A percentile compares a stretch with the other conserved stretches of the same genome.
phyloP scores from a whole-genome alignment of 23 tunicate species.

The Ciona savignyi region DNA sequence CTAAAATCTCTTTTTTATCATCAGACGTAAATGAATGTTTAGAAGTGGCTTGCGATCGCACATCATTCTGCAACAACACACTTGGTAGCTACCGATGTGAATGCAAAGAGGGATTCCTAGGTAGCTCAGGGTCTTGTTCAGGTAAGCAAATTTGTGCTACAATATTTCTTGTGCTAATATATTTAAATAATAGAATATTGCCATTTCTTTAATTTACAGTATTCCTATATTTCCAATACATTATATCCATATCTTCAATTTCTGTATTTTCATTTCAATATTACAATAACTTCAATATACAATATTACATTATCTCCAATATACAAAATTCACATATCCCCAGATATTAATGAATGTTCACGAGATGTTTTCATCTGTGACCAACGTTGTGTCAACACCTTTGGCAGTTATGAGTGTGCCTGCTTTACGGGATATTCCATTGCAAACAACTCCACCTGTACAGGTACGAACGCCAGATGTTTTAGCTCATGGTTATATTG shows the following conservation, averaged over 20 bases:
- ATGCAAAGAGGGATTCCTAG: constrained; percentile 34
- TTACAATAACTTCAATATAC: neutral
- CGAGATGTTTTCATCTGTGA: neutral
- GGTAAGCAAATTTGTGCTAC: no score
- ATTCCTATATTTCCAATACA: no score
- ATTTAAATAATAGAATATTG: no score
- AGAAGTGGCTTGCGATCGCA: constrained; percentile 13
- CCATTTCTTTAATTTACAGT: no score
- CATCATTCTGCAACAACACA: constrained; percentile 12
- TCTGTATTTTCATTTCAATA: no score
- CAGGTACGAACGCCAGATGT: no score
- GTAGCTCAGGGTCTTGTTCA: neutral
- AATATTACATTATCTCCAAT: no score
- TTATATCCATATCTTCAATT: no score
- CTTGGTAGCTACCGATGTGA: constrained; percentile 32
- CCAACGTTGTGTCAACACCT: neutral
- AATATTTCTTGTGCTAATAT: no score
- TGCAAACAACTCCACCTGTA: neutral
- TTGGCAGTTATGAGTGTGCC: neutral
- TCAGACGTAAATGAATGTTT: constrained; percentile 33
- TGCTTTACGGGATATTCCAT: neutral
- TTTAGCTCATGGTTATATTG: no score
- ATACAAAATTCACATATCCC: neutral
- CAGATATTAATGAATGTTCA: neutral
- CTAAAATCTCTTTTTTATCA: no score